Base-by-base conservation (phyloP, 2,113 vertebrate species). In the Ploceus nigricollis region DNA sequence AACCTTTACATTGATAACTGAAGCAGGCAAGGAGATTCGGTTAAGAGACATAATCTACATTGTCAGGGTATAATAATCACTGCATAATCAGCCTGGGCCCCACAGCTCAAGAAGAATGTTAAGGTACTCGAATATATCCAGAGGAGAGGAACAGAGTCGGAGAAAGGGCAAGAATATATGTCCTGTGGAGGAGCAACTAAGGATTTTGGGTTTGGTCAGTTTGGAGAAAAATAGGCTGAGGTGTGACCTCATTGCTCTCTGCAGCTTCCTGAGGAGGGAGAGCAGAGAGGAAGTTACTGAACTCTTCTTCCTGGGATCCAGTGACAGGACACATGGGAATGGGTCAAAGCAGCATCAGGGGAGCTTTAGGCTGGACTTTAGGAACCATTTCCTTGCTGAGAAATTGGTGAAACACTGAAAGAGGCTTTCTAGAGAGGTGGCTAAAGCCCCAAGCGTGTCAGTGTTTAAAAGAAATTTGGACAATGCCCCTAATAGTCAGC, bases 121-220 rank as follows among this genome's bases (percentile, higher is more conserved):
- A 60, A 37, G 11, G 35, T 80, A 3, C 28, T 50, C 0, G 0
- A 71, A 57, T 53, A 42, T 2, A 16, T 24, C 64, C 58, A 63
- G 53, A 82, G 30, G 11, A 66, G n/a, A 42, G 30, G 37, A 82
- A 18, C 37, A 82, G 47, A 63, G 20, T 30, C 68, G 33, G 24
- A 61, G 22, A 22, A 31, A 80, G 35, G 33, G 18, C 28, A 45
- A 28, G 51, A 50, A 77, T 24, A 10, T 1, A 40, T 20, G 31
- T n/a, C 23, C 23, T n/a, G 1, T 27, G 24, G 23, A 28, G 21
- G 33, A 35, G 6, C 0, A 0, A 35, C 27, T 54, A 10, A 65
- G 51, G 64, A 27, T 27, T 71, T 61, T 30, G 25, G 14, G 33
- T 13, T 66, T 35, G 3, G 61, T 42, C 31, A 16, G 17, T 56